Base-by-base conservation (phyloP, 2,888 invertebrate species). In the Aplocera efformata region DNA sequence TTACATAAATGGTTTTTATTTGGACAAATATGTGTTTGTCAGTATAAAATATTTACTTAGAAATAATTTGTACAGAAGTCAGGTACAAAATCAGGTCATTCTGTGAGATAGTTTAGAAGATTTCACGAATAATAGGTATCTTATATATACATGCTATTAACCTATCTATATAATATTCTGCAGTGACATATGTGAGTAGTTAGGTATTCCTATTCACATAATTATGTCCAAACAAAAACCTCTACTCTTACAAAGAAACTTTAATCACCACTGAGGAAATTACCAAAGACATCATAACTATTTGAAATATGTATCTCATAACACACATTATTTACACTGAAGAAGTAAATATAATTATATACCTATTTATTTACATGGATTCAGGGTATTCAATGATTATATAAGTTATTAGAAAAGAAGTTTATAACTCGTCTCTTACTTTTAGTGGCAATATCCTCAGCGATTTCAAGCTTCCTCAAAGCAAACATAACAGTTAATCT, bases 401-500 rank as follows among this genome's bases (percentile, higher is more conserved):
- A 36, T 39, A 39, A 35, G 28, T 45, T 45, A 36, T 32, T 40
- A 36, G 26, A 45, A 40, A 40, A 45, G 32, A 41, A 45, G 45
- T 45, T 45, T 36, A 40, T 40, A 45, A 45, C 45, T 41, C 26
- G 29, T 39, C 24, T 35, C 32, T 42, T 39, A 40, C 30, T 43
- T 10, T 37, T 35, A 28, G 42, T 32, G 53, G 53, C 32, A 47
- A 48, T 42, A 58, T 64, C 67, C 61, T 67, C 67, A 66, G 59
- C 53, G 50, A 50, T 52, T 51, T 37, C 53, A 58, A 58, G 58
- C 54, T 45, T 49, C 52, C 32, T 32, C 46, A 64, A 80, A 82
- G 74, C 79, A 82, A 85, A 85, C 80, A 63, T 80, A 86, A 85
- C 84, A 82, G 56, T 71, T 68, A n/a, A 58, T 48, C 55, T 59